phyloP scores from a whole-genome alignment of 2,113 vertebrate species.

The Noturus placidus region DNA sequence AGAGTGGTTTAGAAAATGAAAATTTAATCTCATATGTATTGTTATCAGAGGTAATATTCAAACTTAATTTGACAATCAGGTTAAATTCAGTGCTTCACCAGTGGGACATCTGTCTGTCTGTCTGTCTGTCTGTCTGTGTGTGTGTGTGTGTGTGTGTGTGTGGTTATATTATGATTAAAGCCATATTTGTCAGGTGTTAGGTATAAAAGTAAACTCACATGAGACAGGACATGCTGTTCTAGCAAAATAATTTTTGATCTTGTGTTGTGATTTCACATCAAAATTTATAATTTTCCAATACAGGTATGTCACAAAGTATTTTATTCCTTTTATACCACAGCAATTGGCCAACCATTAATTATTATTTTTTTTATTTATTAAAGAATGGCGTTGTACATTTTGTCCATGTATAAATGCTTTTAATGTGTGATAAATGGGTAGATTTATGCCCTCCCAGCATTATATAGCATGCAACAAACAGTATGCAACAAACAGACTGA shows the following conservation, averaged over 20 bases:
- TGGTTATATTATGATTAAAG: neutral
- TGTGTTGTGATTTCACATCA: neutral
- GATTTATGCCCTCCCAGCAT: neutral
- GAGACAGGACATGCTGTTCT: neutral
- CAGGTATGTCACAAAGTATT: neutral
- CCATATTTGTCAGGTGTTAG: neutral
- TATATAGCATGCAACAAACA: neutral
- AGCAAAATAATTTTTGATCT: neutral
- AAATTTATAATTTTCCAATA: neutral
- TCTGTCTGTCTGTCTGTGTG: constrained; percentile 5
- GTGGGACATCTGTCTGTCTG: constrained; percentile 18
- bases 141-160: constrained; percentile 23
- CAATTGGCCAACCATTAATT: neutral
- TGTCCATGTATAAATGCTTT: too few relatives aligned
- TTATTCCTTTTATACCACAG: neutral
- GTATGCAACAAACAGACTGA: neutral
- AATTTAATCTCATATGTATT: constrained; percentile 52
- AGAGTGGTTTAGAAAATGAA: constrained; percentile 51
- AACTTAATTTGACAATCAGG: constrained; percentile 48
- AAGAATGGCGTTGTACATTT: neutral
- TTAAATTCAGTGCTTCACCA: constrained; percentile 28
- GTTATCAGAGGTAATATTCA: constrained; percentile 47
- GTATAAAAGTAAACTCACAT: neutral
- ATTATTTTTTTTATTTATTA: neutral
- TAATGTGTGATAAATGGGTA: neutral